Percentiles rank a stretch among this genome's conserved stretches.
Conservation (phyloP, 2,113 vertebrate genomes). For the Myanophis thanlyinensis region DNA sequence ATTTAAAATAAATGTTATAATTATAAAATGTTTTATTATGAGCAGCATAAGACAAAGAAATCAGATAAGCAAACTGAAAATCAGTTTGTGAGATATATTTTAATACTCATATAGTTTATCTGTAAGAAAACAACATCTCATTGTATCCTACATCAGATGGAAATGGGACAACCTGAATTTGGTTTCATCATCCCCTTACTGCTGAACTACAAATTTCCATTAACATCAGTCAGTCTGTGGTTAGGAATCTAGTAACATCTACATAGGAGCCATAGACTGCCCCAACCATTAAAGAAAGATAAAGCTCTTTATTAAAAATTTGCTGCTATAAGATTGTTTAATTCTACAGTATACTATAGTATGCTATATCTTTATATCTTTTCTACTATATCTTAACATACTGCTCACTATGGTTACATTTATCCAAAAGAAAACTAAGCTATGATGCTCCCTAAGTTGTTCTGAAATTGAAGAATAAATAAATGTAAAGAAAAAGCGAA, state of each 20-base stretch:
- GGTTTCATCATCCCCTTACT: neutral
- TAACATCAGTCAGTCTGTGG: neutral
- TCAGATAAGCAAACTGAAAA: neutral
- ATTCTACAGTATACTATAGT: neutral
- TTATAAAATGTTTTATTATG: neutral
- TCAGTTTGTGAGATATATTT: neutral
- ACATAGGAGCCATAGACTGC: neutral
- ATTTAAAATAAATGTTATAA: neutral
- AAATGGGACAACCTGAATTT: neutral
- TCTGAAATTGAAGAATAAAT: neutral
- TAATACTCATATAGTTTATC: neutral
- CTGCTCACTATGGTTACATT: neutral
- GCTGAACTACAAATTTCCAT: neutral
- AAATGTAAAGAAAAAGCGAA: neutral
- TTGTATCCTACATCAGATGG: neutral
- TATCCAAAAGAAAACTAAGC: neutral
- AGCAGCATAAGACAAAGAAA: neutral
- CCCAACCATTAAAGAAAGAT: neutral
- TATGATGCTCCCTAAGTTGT: neutral
- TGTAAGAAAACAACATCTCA: neutral
- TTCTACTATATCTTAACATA: neutral
- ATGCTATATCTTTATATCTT: neutral
- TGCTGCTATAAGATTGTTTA: neutral
- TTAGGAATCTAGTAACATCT: neutral
- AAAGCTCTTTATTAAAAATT: neutral